Conservation (phyloP, 1,140 invertebrate genomes). For the Harpegnathos saltator region DNA sequence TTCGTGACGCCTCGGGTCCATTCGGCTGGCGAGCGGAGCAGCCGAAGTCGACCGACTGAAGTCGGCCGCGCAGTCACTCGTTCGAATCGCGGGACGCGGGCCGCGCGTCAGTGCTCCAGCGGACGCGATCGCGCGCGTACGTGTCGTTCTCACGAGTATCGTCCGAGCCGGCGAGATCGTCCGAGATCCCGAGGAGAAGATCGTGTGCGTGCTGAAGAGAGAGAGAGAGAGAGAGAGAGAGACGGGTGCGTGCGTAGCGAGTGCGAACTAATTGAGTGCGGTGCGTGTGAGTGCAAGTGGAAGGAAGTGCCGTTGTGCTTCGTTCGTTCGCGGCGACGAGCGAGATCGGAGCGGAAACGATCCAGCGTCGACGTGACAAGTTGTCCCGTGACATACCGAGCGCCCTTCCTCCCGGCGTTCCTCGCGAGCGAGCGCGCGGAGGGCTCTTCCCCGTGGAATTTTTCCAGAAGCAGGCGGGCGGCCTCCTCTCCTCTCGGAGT, state of each 20-base stretch:
- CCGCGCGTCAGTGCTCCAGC: constrained; percentile 71
- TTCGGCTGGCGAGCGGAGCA: constrained; percentile 61
- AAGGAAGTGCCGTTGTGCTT: neutral
- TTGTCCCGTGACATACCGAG: constrained; percentile 35
- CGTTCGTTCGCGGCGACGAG: constrained; percentile 18
- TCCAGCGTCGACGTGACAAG: constrained; percentile 6
- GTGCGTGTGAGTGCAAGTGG: constrained; percentile 17
- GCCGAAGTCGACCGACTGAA: constrained; percentile 63
- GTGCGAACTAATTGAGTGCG: neutral
- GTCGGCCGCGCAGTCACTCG: constrained; percentile 63
- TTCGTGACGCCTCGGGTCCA: constrained; percentile 65
- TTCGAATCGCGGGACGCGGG: constrained; percentile 60
- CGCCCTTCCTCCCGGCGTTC: constrained; percentile 30
- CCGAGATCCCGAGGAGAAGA: neutral
- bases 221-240: no score
- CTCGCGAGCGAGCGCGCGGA: neutral
- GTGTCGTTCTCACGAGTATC: constrained; percentile 13
- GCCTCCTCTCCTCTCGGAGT: no score
- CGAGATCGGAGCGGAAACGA: no score
- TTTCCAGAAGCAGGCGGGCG: no score
- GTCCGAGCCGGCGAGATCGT: neutral
- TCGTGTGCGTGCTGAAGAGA: constrained; percentile 5
- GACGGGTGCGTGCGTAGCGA: neutral
- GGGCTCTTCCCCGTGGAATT: no score
- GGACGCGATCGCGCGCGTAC: constrained; percentile 64